Percentiles rank a stretch among this genome's conserved stretches.
Evolutionary conservation across 2,888 invertebrate genomes (phyloP).

Genomic region (Acleris literana): DNA sequence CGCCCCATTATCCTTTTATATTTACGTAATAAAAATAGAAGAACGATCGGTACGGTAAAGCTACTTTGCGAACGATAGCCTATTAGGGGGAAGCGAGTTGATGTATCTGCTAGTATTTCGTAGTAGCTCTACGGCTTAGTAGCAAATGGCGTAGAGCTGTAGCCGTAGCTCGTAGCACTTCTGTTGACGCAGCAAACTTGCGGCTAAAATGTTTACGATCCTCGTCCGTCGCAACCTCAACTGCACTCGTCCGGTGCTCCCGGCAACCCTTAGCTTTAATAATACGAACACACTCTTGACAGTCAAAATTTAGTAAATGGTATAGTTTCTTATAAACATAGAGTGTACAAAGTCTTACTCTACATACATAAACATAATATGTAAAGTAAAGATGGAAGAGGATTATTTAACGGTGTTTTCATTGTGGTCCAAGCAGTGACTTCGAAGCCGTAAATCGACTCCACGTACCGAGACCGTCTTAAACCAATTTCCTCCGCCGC

Average conservation of each 20-base stretch:
- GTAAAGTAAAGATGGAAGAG: no score
- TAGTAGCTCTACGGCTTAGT: conserved; percentile 25
- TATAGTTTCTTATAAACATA: no score
- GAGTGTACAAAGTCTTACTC: no score
- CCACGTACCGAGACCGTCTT: no score
- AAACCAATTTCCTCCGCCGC: no score
- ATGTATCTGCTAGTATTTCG: neutral
- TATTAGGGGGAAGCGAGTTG: neutral
- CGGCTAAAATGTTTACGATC: conserved; percentile 39
- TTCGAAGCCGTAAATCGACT: no score
- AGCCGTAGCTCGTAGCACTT: conserved; percentile 40
- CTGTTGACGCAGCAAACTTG: conserved; percentile 55
- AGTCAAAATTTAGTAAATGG: no score
- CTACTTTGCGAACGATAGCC: conserved; percentile 7
- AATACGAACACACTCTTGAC: neutral
- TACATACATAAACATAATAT: no score
- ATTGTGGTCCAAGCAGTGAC: no score
- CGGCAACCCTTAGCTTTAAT: neutral
- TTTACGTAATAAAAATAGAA: conserved; percentile 8
- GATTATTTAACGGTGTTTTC: no score
- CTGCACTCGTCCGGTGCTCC: conserved; percentile 36
- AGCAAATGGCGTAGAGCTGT: conserved; percentile 41
- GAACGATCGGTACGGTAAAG: neutral
- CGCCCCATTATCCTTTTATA: conserved; percentile 26
- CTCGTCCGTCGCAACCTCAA: conserved; percentile 13